These are phyloP conservation scores for Brachionus rubens DNA, from an alignment of 1,140 invertebrate genomes.

Conservation along the genomic window DNA sequence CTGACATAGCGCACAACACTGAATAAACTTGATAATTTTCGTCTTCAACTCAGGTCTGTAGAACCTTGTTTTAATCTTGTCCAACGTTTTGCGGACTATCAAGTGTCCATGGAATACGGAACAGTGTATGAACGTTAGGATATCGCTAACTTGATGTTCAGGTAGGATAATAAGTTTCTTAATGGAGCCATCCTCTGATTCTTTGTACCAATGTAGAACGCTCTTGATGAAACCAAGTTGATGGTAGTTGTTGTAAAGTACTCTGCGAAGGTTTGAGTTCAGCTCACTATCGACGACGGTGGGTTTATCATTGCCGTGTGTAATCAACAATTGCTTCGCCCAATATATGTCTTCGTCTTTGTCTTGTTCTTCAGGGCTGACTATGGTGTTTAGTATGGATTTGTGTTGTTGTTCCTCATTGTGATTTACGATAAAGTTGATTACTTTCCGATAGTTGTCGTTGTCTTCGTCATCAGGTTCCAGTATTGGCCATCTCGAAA, in stretches of 20 bases:
- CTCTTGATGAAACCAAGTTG: not conserved
- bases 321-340: not conserved
- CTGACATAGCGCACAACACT: slow-evolving; percentile 12
- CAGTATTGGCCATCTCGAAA: not conserved
- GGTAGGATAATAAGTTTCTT: not conserved
- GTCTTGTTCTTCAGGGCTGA: too few relatives aligned
- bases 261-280: not conserved
- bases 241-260: not conserved
- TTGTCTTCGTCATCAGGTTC: not conserved
- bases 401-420: too few relatives aligned
- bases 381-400: too few relatives aligned
- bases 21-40: not conserved
- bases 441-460: not conserved
- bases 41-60: slow-evolving; percentile 1
- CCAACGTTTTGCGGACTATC: not conserved
- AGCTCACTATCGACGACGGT: not conserved
- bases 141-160: not conserved
- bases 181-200: not conserved
- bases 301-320: not conserved
- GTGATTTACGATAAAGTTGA: too few relatives aligned
- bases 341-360: too few relatives aligned
- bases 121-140: not conserved
- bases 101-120: slow-evolving; percentile 35
- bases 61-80: not conserved
- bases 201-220: slow-evolving; percentile 8